phyloP scores from a whole-genome alignment of 2,888 invertebrate genomes.

The Neuroscelio doddi region DNA sequence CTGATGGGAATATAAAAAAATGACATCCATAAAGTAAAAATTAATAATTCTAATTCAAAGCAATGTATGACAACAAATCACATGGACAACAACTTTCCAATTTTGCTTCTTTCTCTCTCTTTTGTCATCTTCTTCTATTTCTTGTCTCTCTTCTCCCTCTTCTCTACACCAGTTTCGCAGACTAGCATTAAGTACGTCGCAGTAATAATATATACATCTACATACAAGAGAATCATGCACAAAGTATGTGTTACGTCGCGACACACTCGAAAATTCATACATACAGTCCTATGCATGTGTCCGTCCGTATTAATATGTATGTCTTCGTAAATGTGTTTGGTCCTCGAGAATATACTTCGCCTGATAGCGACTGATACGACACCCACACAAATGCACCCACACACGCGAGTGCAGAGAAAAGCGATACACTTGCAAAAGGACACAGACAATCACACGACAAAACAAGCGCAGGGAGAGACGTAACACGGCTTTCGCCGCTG shows the following conservation, averaged over 20 bases:
- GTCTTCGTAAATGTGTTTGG: conserved; percentile 1
- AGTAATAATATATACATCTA: conserved; percentile 16
- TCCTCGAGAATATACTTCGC: conserved; percentile 8
- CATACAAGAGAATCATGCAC: conserved; percentile 14
- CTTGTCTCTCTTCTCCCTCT: conserved; percentile 12
- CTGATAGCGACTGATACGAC: conserved; percentile 2
- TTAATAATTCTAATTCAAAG: too few relatives aligned
- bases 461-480: conserved; percentile 7
- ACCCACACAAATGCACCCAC: conserved; percentile 9
- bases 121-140: conserved; percentile 12
- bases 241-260: conserved; percentile 24
- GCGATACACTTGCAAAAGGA: conserved; percentile 1
- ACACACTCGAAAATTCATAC: conserved; percentile 24
- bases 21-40: too few relatives aligned
- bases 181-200: conserved; percentile 29
- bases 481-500: conserved; percentile 9
- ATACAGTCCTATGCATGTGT: neutral
- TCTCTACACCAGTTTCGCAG: conserved; percentile 22
- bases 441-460: neutral
- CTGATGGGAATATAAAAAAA: too few relatives aligned
- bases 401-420: too few relatives aligned
- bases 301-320: conserved; percentile 7
- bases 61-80: too few relatives aligned
- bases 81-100: too few relatives aligned
- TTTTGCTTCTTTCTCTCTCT: neutral